phyloP scores from a whole-genome alignment of 1,140 invertebrate species.

The Epicauta chinensis region DNA sequence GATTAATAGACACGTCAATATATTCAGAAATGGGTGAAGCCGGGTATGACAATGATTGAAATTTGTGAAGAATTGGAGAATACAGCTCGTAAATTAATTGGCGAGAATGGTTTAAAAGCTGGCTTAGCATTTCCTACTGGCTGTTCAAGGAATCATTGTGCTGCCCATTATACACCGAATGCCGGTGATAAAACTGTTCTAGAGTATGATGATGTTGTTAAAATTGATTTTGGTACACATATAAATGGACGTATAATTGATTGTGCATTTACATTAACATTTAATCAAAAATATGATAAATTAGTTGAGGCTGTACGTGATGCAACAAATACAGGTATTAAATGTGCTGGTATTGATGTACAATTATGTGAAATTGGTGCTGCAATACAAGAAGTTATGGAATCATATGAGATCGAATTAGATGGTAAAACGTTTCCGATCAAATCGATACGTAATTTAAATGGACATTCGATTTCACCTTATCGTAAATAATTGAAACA shows the following conservation, averaged over 20 bases:
- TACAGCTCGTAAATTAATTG: conserved; percentile 85
- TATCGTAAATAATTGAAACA: conserved; percentile 62
- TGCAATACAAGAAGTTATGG: conserved; percentile 99
- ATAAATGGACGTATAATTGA: conserved; percentile 98
- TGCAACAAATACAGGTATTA: conserved; percentile 96
- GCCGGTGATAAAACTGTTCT: conserved; percentile 94
- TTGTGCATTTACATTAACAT: conserved; percentile 96
- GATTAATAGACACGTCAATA: conserved; percentile 73
- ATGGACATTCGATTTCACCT: conserved; percentile 96
- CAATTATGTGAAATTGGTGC: conserved; percentile 95
- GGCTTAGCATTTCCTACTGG: conserved; percentile 98
- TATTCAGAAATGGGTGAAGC: conserved; percentile 88
- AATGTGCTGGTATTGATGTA: conserved; percentile 84
- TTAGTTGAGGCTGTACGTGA: conserved; percentile 93
- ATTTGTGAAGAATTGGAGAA: conserved; percentile 97
- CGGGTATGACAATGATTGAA: conserved; percentile 99
- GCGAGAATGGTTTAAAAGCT: conserved; percentile 91
- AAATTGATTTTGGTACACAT: conserved; percentile 99
- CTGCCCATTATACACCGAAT: conserved; percentile 99
- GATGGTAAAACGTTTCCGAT: conserved; percentile 96
- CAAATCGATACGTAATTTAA: conserved; percentile 96
- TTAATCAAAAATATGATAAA: conserved; percentile 95
- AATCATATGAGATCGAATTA: conserved; percentile 97
- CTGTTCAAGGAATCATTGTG: conserved; percentile 97
- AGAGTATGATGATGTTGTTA: conserved; percentile 95